A percentile compares a stretch with the other conserved stretches of the same genome.
Evolutionary conservation across 2,888 invertebrate species (phyloP).

Genomic region (Furcula furcula): DNA sequence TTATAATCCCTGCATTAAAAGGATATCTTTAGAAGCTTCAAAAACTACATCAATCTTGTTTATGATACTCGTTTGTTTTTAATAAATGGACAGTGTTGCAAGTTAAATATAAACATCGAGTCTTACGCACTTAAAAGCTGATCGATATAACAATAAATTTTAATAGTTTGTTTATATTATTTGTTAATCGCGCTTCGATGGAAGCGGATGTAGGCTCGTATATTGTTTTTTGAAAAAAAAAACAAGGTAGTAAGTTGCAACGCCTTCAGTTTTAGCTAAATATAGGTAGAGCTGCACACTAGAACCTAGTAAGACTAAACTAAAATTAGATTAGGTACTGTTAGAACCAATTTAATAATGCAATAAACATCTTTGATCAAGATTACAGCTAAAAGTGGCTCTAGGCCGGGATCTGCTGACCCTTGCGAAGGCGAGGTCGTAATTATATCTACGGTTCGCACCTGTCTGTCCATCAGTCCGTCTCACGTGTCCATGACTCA

Average conservation of each 20-base stretch:
- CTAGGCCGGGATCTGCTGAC: slow-evolving; percentile 8
- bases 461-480: slow-evolving; percentile 13
- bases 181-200: no score
- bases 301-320: no score
- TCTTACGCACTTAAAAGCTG: background rate
- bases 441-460: background rate
- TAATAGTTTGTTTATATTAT: slow-evolving; percentile 15
- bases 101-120: background rate
- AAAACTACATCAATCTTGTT: background rate
- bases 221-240: no score
- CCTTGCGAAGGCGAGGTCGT: background rate
- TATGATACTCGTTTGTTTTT: background rate
- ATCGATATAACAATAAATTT: slow-evolving; percentile 5
- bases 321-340: no score
- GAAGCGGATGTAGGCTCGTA: no score
- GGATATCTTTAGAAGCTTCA: no score
- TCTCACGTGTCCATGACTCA: slow-evolving; percentile 27
- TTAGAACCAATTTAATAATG: no score
- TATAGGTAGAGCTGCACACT: no score
- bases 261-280: no score
- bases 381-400: background rate
- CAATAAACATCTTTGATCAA: no score
- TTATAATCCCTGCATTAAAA: no score
- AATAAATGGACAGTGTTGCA: background rate
- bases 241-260: no score